A percentile compares a stretch with the other conserved stretches of the same genome.
Evolutionary conservation across 2,797 vertebrate species (phyloP).

Genomic region (Sitta carolinensis): DNA sequence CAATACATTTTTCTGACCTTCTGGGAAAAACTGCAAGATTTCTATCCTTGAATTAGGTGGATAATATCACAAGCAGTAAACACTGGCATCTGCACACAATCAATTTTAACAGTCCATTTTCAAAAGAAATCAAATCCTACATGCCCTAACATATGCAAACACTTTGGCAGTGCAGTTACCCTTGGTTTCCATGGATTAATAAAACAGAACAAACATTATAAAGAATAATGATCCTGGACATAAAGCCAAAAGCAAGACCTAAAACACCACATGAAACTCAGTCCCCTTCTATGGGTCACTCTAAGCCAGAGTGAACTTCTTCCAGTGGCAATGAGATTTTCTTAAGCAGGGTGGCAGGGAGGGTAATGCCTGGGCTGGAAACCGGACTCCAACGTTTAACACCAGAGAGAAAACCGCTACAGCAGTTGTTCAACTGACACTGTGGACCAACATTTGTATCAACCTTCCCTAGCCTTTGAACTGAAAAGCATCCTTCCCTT

Average conservation of each 20-base stretch:
- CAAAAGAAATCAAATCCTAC: slow-evolving; percentile 1
- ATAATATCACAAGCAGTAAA: background rate
- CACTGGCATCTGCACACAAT: background rate
- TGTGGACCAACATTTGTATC: background rate
- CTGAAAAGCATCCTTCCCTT: background rate
- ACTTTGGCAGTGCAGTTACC: background rate
- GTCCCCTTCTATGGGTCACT: background rate
- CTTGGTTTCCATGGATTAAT: background rate
- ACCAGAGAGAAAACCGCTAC: background rate
- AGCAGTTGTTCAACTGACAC: background rate
- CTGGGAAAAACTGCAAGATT: background rate
- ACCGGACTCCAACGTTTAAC: background rate
- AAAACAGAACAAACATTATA: background rate
- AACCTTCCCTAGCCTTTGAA: background rate
- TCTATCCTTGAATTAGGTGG: background rate
- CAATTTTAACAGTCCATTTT: background rate
- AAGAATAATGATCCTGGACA: background rate
- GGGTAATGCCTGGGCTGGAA: background rate
- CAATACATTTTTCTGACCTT: background rate
- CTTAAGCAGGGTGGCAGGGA: background rate
- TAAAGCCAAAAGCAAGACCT: background rate
- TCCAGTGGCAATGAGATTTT: background rate
- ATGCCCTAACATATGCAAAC: background rate
- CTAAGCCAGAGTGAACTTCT: background rate
- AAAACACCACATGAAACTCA: background rate